Conservation (phyloP, 2,888 invertebrate species). For the Pogonocherus hispidulus region DNA sequence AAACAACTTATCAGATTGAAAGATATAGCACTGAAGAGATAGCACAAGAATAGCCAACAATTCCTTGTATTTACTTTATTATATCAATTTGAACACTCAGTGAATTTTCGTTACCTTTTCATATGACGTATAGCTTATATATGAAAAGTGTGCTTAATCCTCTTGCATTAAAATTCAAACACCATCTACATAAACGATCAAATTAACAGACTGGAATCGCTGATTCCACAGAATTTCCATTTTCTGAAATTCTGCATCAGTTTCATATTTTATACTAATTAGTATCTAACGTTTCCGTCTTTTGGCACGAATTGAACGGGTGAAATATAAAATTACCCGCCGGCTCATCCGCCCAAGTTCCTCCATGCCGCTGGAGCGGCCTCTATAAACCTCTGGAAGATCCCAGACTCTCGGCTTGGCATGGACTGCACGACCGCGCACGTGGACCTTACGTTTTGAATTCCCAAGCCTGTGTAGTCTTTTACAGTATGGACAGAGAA, state of each 20-base stretch:
- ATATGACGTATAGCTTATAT: too few relatives aligned
- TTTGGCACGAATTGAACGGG: background rate
- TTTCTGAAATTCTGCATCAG: background rate
- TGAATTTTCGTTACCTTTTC: too few relatives aligned
- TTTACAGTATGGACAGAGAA: conserved; percentile 41
- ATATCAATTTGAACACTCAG: too few relatives aligned
- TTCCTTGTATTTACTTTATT: too few relatives aligned
- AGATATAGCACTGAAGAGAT: too few relatives aligned
- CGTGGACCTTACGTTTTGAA: conserved; percentile 50
- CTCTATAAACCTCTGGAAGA: background rate
- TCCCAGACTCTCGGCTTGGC: conserved; percentile 53
- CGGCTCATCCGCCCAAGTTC: background rate
- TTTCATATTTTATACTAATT: background rate
- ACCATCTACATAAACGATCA: too few relatives aligned
- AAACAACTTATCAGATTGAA: too few relatives aligned
- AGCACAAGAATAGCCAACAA: too few relatives aligned
- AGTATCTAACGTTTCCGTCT: background rate
- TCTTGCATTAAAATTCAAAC: too few relatives aligned
- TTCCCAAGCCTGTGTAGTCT: conserved; percentile 28
- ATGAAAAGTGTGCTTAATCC: too few relatives aligned
- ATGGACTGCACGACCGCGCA: conserved; percentile 58
- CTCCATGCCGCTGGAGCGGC: background rate
- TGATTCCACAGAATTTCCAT: too few relatives aligned
- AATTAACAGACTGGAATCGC: background rate
- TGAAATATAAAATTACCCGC: background rate